Conservation (phyloP, 2,888 invertebrate species). For the Oasisia sp. region DNA sequence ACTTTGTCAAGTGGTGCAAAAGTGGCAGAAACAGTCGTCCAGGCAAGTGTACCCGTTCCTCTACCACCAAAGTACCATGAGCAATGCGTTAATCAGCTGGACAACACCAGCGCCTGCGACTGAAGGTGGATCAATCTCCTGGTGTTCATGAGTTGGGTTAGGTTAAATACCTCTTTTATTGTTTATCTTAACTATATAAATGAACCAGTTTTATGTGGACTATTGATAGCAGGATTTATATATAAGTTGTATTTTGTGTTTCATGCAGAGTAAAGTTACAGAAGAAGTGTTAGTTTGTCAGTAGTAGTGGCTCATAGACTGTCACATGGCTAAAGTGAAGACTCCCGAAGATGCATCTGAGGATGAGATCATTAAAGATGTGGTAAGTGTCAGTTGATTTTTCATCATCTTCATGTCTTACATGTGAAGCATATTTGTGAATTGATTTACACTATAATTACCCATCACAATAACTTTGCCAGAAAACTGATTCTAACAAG, state of each 20-base stretch:
- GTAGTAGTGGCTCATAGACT: not conserved
- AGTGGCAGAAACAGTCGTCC: no score
- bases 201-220: no score
- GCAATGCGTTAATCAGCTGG: no score
- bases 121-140: no score
- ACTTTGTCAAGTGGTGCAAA: no score
- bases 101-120: no score
- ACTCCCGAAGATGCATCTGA: constrained; percentile 42
- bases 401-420: not conserved
- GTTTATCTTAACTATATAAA: no score
- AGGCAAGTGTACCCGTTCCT: no score
- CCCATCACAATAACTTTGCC: not conserved
- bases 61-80: no score
- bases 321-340: constrained; percentile 18
- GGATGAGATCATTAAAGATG: constrained; percentile 50
- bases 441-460: not conserved
- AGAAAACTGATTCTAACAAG: not conserved
- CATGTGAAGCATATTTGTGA: not conserved
- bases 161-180: no score
- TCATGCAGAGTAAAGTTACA: not conserved
- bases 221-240: not conserved
- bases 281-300: not conserved
- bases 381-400: constrained; percentile 40
- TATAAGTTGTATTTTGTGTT: not conserved
- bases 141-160: no score